These are phyloP conservation scores for Ariopsis seemanni DNA, from an alignment of 2,113 vertebrate species.

Conservation along the genomic window DNA sequence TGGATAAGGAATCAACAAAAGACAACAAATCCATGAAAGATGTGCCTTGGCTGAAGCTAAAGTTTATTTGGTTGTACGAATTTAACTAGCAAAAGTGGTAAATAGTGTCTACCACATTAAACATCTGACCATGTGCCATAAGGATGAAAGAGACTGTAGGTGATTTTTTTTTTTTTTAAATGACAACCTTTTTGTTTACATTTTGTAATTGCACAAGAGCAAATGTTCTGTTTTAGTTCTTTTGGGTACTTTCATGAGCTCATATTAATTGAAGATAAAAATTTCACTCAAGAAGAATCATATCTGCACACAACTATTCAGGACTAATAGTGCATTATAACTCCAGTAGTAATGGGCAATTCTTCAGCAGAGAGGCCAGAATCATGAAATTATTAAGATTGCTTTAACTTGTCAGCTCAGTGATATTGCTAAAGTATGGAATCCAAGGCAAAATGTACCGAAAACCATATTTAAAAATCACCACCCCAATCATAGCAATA, in stretches of 20 bases:
- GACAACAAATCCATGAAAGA: background rate
- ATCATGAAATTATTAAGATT: no score
- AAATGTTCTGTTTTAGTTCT: background rate
- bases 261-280: background rate
- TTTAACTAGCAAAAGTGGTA: background rate
- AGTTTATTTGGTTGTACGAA: background rate
- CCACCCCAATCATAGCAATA: no score
- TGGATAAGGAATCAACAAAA: background rate
- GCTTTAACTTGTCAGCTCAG: no score
- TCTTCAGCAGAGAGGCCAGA: no score
- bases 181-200: background rate
- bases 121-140: background rate
- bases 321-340: background rate
- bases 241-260: background rate
- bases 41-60: background rate
- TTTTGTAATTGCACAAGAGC: background rate
- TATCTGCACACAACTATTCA: background rate
- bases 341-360: background rate
- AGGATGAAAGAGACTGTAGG: background rate
- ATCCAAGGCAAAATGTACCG: no score
- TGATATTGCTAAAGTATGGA: no score
- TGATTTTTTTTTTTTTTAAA: background rate
- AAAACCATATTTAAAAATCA: no score
- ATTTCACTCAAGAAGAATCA: background rate
- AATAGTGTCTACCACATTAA: background rate